Evolutionary conservation across 2,888 invertebrate species (phyloP).

Genomic region (Oscheius myriophilus): DNA sequence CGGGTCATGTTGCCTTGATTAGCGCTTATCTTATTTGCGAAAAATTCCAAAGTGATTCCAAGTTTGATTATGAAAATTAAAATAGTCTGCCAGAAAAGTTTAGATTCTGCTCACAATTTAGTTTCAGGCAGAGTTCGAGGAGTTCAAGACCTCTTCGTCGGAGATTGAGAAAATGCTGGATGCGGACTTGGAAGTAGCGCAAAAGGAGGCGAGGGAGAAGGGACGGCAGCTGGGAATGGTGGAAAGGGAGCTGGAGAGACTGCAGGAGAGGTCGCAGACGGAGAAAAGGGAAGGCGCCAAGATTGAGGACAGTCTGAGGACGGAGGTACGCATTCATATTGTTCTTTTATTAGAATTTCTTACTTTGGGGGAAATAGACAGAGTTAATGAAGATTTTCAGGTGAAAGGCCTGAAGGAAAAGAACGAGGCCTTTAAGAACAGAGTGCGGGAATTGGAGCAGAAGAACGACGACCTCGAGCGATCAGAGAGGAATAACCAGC

Average conservation of each 20-base stretch:
- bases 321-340: constrained; percentile 13
- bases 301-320: constrained; percentile 20
- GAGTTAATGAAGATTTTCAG: not conserved
- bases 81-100: too few species aligned
- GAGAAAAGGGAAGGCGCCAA: constrained; percentile 7
- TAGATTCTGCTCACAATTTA: too few species aligned
- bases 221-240: constrained; percentile 15
- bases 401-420: constrained; percentile 2
- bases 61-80: too few species aligned
- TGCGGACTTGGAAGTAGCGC: constrained; percentile 18
- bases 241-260: constrained; percentile 13
- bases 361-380: too few species aligned
- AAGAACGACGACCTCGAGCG: constrained; percentile 48
- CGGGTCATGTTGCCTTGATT: too few species aligned
- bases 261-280: constrained; percentile 14
- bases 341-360: too few species aligned
- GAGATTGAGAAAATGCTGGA: constrained; percentile 35
- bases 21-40: too few species aligned
- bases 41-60: too few species aligned
- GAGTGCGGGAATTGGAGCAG: constrained; percentile 43
- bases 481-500: constrained; percentile 46
- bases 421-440: not conserved
- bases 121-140: constrained; percentile 21
- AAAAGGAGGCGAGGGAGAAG: constrained; percentile 23
- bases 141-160: constrained; percentile 19